Percentiles rank a stretch among this genome's conserved stretches.
Evolutionary conservation across 2,888 invertebrate genomes (phyloP).

Genomic region (Epiperipatus broadwayi): DNA sequence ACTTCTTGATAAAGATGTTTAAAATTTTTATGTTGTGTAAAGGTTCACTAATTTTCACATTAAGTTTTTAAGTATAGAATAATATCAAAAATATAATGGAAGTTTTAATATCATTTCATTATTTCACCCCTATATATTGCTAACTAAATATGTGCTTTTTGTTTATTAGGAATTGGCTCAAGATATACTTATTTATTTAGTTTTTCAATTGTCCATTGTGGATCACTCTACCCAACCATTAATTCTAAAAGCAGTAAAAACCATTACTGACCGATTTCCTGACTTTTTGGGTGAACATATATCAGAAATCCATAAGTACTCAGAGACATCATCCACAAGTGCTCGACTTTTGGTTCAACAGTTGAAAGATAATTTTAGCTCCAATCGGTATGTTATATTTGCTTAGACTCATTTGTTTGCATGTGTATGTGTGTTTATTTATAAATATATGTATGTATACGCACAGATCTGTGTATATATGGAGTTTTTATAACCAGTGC

Average conservation of each 20-base stretch:
- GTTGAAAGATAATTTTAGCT: slow-evolving; percentile 24
- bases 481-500: too few relatives aligned
- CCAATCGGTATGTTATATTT: slow-evolving; percentile 18
- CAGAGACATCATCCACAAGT: slow-evolving; percentile 25
- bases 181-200: slow-evolving; percentile 58
- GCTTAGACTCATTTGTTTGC: not conserved
- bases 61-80: too few relatives aligned
- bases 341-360: slow-evolving; percentile 29
- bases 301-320: slow-evolving; percentile 46
- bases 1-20: too few relatives aligned
- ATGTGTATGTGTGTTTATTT: too few relatives aligned
- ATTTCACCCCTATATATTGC: too few relatives aligned
- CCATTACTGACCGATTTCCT: slow-evolving; percentile 58
- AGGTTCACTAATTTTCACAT: too few relatives aligned
- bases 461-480: too few relatives aligned
- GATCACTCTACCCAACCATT: slow-evolving; percentile 53
- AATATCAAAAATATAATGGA: too few relatives aligned
- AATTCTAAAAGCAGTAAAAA: slow-evolving; percentile 55
- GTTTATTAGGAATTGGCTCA: slow-evolving; percentile 50
- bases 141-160: too few relatives aligned
- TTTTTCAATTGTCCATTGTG: slow-evolving; percentile 48
- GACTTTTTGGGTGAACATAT: slow-evolving; percentile 57
- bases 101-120: too few relatives aligned
- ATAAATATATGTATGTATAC: too few relatives aligned
- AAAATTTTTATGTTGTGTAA: too few relatives aligned